Evolutionary conservation across 1,140 invertebrate genomes (phyloP), one percentile per base, ranked within the genome.

Genomic region (Vanessa tameamea): DNA sequence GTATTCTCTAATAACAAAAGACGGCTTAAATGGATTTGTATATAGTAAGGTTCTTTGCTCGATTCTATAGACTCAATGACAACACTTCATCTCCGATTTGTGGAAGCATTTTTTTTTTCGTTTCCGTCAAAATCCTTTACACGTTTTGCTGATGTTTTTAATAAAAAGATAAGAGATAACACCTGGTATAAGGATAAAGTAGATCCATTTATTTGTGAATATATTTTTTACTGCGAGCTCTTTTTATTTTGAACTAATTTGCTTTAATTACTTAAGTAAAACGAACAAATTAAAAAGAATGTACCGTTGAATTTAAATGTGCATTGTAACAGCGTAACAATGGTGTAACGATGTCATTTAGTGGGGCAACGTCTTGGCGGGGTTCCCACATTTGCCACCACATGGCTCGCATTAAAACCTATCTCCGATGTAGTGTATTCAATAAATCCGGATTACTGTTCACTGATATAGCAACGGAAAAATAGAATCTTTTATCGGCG

Each of bases 371-470:
- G 76, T 88, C 86, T 91, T 91, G 90, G 90, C 88, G 88, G 86
- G 84, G 87, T 91, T 92, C 90, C 89, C 90, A 91, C 89, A 92
- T 90, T 89, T 84, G 83, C 83, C 79, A 88, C 88, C 88, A 92
- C 90, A 88, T 91, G 88, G 86, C 77, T 85, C 81, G 82, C 80
- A 88, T 88, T 87, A 84, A 88, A 89, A 91, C 83, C 86, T 83
- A 82, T 87, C 85, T 84, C 80, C 76, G 74, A 82, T 82, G 87
- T 79, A 81, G 75, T 75, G 83, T 86, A 89, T 90, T 91, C 87
- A 90, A 90, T 91, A 91, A 90, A 90, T 90, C 84, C 84, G 85
- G 87, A 90, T 91, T 90, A 90, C 79, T 77, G 73, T 70, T 86
- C 83, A 87, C 83, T 87, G 85, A 88, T 87, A 86, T 84, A 84